A percentile compares a stretch with the other conserved stretches of the same genome.
Evolutionary conservation across 2,797 vertebrate species (phyloP).

Genomic region (Acridotheres tristis): DNA sequence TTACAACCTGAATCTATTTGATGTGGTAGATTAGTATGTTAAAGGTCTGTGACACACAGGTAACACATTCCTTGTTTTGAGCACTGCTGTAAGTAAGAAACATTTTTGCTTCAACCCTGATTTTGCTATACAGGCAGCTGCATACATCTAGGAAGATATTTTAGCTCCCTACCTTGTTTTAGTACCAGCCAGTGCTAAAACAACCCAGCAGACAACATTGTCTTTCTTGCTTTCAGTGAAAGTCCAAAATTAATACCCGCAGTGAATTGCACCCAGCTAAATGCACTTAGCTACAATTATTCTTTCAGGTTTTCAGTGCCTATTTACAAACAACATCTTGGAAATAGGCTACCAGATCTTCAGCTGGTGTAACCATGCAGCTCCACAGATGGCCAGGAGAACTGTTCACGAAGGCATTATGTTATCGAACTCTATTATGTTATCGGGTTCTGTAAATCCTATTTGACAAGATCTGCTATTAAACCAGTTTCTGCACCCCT

Average conservation of each 20-base stretch:
- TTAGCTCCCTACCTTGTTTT: not conserved
- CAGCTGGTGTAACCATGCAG: not conserved
- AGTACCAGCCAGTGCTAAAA: not conserved
- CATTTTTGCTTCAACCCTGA: not conserved
- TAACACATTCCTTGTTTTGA: not conserved
- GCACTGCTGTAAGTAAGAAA: not conserved
- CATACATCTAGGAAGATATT: not conserved
- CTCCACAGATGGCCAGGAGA: conserved; percentile 41
- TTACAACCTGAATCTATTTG: not conserved
- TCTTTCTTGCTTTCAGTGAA: not conserved
- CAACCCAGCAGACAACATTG: not conserved
- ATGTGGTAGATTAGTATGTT: not conserved
- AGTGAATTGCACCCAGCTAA: conserved; percentile 7
- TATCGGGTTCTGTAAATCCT: conserved; percentile 26
- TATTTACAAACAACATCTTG: conserved; percentile 51
- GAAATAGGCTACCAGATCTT: conserved; percentile 43
- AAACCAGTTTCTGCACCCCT: conserved; percentile 33
- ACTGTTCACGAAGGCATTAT: conserved; percentile 5
- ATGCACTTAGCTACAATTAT: conserved; percentile 13
- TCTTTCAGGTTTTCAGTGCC: conserved; percentile 22
- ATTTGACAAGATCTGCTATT: conserved; percentile 40
- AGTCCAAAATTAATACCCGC: conserved; percentile 3
- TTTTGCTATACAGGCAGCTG: not conserved
- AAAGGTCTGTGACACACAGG: not conserved
- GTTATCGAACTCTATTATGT: conserved; percentile 9